phyloP scores from a whole-genome alignment of 1,140 invertebrate genomes.

The Sinonovacula constricta region DNA sequence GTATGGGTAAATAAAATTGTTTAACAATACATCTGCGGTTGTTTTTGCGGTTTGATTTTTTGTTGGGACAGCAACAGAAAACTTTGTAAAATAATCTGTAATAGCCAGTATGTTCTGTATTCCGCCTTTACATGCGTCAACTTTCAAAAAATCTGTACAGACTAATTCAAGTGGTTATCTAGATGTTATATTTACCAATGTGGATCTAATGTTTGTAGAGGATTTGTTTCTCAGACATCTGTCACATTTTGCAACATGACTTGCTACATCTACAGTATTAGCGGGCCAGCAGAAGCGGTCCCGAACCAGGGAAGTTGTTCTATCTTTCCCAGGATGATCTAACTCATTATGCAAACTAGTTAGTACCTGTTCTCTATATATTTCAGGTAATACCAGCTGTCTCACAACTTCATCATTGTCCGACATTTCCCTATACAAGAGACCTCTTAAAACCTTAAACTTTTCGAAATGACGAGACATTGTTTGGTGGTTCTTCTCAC shows the following conservation, averaged over 20 bases:
- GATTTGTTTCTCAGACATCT: neutral
- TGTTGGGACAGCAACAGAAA: neutral
- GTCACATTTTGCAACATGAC: neutral
- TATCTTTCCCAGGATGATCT: constrained; percentile 24
- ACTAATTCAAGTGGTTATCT: constrained; percentile 7
- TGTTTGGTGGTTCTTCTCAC: too few relatives aligned
- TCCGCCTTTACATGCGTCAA: neutral
- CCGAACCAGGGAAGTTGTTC: neutral
- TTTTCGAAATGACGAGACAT: neutral
- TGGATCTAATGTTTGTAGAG: neutral
- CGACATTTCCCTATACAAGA: neutral
- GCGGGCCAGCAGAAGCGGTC: constrained; percentile 39
- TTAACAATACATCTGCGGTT: neutral
- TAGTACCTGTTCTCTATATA: neutral
- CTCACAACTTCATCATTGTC: neutral
- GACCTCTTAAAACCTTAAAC: neutral
- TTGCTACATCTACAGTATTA: neutral
- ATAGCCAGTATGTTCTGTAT: neutral
- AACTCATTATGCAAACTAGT: neutral
- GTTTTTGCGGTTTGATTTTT: neutral
- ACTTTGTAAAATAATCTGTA: neutral
- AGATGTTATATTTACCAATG: neutral
- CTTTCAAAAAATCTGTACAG: neutral
- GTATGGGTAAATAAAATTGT: neutral
- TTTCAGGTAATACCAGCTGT: constrained; percentile 2